Conservation (phyloP, 2,113 vertebrate genomes). For the Myiagra hebetior region DNA sequence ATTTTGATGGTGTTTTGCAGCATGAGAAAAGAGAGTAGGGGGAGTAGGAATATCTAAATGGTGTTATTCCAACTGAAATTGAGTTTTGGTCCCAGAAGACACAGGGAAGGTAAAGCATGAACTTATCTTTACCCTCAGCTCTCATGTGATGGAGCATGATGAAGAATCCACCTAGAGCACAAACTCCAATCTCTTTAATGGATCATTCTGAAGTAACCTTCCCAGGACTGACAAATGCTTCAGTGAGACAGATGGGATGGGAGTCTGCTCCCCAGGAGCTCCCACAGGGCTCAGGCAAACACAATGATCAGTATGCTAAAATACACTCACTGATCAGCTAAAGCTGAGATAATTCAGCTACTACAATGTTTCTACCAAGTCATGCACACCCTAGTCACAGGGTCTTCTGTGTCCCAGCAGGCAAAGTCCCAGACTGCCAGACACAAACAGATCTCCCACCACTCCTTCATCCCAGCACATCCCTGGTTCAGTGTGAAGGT, state of each 20-base stretch:
- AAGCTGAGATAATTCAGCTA: not conserved
- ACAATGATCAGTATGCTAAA: not conserved
- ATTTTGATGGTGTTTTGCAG: not conserved
- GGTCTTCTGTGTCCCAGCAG: not conserved
- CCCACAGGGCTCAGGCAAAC: not conserved
- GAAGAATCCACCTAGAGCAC: not conserved
- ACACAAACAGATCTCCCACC: not conserved
- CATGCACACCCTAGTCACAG: not conserved
- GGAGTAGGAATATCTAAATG: not conserved
- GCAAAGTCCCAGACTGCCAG: not conserved
- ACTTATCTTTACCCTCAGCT: not conserved
- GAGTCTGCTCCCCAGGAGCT: not conserved
- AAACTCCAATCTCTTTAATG: not conserved
- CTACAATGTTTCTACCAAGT: not conserved
- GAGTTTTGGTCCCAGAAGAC: not conserved
- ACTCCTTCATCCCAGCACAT: not conserved
- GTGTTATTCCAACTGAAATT: not conserved
- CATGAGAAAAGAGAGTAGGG: not conserved
- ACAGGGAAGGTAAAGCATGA: not conserved
- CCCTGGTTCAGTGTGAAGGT: not conserved
- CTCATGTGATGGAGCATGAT: not conserved
- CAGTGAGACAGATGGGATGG: not conserved
- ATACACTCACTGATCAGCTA: not conserved
- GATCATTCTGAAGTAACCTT: not conserved
- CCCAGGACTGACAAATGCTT: not conserved